Conservation (phyloP, 2,888 invertebrate genomes). For the Drosophila atripex region DNA sequence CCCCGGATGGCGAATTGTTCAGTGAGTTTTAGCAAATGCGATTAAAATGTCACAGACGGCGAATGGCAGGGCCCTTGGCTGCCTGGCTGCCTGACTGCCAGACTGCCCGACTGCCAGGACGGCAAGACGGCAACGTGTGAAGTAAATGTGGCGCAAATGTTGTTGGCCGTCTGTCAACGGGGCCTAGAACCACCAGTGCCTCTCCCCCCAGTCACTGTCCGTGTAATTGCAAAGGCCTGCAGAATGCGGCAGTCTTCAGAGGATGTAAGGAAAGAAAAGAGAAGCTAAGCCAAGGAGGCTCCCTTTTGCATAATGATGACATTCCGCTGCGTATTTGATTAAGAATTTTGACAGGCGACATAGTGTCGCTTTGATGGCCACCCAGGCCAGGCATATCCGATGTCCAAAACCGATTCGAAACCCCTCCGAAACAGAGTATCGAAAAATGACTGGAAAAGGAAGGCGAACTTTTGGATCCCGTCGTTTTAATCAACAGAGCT, state of each 20-base stretch:
- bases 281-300: constrained; percentile 32
- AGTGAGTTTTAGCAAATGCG: constrained; percentile 83
- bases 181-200: constrained; percentile 22
- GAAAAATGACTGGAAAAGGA: not conserved
- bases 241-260: constrained; percentile 32
- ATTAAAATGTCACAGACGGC: constrained; percentile 80
- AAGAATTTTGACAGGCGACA: constrained; percentile 82
- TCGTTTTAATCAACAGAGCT: constrained; percentile 76
- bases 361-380: constrained; percentile 81
- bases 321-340: constrained; percentile 81
- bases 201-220: not conserved
- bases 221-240: constrained; percentile 64
- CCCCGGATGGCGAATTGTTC: constrained; percentile 76
- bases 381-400: constrained; percentile 77
- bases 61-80: constrained; percentile 66
- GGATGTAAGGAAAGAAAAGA: constrained; percentile 10
- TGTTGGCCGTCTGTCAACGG: constrained; percentile 70
- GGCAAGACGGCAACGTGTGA: constrained; percentile 67
- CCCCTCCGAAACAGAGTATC: constrained; percentile 27
- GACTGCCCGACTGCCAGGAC: constrained; percentile 60
- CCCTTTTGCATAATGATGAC: constrained; percentile 79
- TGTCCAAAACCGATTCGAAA: constrained; percentile 43
- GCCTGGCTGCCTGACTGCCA: constrained; percentile 53
- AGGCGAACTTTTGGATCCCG: constrained; percentile 37
- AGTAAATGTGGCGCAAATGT: constrained; percentile 74